Evolutionary conservation across 2,113 vertebrate species (phyloP), one percentile per base, ranked within the genome.

Genomic region (Microcebus jonahi): DNA sequence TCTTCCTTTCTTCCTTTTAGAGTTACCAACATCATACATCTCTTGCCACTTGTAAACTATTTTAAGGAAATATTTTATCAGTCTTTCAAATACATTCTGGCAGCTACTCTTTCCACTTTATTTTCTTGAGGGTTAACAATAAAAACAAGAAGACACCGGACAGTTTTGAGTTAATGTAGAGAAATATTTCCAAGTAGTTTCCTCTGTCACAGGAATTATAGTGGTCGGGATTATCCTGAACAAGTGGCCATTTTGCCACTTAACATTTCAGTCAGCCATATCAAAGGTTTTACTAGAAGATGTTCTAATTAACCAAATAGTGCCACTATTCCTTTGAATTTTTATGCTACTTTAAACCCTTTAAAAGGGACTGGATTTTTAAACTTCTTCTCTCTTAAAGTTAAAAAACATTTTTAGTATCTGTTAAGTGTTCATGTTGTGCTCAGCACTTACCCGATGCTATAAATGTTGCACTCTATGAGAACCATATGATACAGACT

Each of bases 391-490:
- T 89, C 93, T 96, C 94, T 97, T 96, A 91, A 97, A 97, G 97
- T 95, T 95, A 70, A 97, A 93, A 94, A 97, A 67, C 89, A 55
- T 91, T 97, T 97, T 97, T 98, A 97, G 97, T 93, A 98, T 98
- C 98, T 98, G 98, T 91, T 97, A 97, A 98, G 95, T 96, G 97
- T 96, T 97, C 97, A 77, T 91, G 89, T 96, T 97, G 95, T 82
- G 94, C 89, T 91, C 89, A 85, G 97, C 73, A 94, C 96, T 97
- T 96, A 97, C 70, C 85, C 39, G 29, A 2, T 70, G 96, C 97
- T 91, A 90, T 97, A 96, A 97, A 97, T 57, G 92, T 90, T 39
- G 42, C 3, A 1, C 20, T 65, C 17, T 97, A 95, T 97, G 96
- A 96, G 86, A 98, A 97, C 94, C 96, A 97, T 86, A 94, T 96